A percentile compares a stretch with the other conserved stretches of the same genome.
Conservation (phyloP, 2,797 vertebrate genomes). For the Taeniopygia guttata region DNA sequence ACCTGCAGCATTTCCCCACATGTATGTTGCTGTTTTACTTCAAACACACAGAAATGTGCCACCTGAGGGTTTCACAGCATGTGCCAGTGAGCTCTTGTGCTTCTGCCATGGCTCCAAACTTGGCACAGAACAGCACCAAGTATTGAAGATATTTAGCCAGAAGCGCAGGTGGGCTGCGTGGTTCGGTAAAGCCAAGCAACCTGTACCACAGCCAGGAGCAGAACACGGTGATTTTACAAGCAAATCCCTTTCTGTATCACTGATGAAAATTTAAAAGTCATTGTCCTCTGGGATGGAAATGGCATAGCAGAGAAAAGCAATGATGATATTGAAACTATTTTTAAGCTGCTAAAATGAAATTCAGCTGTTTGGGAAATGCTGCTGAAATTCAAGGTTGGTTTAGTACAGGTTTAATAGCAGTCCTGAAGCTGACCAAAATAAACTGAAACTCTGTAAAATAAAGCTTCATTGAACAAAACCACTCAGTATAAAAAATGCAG, state of each 20-base stretch:
- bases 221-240: neutral
- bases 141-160: neutral
- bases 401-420: neutral
- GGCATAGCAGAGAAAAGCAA: neutral
- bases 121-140: neutral
- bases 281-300: neutral
- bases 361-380: neutral
- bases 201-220: neutral
- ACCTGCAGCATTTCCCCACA: fast-evolving
- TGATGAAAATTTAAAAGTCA: neutral
- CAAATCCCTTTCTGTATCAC: neutral
- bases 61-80: fast-evolving
- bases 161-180: fast-evolving
- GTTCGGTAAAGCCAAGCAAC: neutral
- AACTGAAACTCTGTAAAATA: neutral
- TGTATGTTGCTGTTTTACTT: neutral
- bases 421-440: neutral
- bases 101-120: neutral
- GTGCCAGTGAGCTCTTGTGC: neutral
- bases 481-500: neutral
- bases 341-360: neutral
- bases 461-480: neutral
- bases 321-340: neutral
- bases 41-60: neutral
- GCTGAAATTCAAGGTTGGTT: neutral